Evolutionary conservation across 2,797 vertebrate species (phyloP).

Genomic region (Crax fasciolata): DNA sequence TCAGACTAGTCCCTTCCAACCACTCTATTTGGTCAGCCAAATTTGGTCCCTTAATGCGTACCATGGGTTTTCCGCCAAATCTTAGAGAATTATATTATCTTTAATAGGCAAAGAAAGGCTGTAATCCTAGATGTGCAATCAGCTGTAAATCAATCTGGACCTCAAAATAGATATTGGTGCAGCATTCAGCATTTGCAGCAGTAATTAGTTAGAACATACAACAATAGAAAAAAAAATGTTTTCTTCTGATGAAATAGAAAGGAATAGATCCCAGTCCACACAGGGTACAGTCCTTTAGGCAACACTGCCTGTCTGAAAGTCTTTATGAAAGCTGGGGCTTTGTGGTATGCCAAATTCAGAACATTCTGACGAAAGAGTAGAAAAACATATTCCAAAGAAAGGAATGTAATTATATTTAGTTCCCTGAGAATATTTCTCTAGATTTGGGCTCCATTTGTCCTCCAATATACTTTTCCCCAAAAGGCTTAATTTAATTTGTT

Average conservation of each 20-base stretch:
- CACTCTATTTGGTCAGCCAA: neutral
- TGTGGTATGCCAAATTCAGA: constrained; percentile 23
- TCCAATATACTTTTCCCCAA: constrained; percentile 22
- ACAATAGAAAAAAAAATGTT: neutral
- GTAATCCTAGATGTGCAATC: neutral
- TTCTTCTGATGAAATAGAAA: constrained; percentile 10
- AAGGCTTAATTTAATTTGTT: constrained; percentile 58
- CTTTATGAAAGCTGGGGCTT: constrained; percentile 13
- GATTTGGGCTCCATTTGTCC: constrained; percentile 34
- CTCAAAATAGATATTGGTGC: neutral
- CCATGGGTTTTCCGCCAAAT: neutral
- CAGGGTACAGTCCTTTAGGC: neutral
- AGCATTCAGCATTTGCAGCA: constrained; percentile 1
- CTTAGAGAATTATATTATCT: neutral
- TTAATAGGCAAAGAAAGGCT: neutral
- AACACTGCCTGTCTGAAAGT: constrained; percentile 9
- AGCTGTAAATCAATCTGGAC: constrained; percentile 10
- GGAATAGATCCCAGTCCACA: neutral
- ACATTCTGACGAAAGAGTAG: constrained; percentile 37
- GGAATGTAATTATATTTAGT: constrained; percentile 57
- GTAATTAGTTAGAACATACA: neutral
- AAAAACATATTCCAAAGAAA: constrained; percentile 53
- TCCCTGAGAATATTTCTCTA: constrained; percentile 47
- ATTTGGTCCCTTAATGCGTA: neutral
- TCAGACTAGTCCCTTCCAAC: neutral